These are phyloP conservation scores for Leptosomus discolor DNA, from an alignment of 2,113 vertebrate genomes.

Conservation along the genomic window DNA sequence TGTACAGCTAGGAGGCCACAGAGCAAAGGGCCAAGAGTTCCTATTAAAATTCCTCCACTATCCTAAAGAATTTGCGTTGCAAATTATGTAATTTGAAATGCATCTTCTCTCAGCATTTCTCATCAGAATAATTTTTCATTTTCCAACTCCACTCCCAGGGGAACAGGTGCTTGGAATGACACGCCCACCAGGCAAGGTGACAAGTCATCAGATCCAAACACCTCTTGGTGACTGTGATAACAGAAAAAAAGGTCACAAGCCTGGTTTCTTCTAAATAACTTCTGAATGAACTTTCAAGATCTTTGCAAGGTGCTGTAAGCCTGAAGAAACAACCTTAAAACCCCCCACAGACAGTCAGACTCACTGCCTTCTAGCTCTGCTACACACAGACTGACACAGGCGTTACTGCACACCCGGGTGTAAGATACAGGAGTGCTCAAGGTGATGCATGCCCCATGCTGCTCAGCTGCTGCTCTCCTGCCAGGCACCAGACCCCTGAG, in stretches of 20 bases:
- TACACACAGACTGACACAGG: no score
- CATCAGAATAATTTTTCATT: neutral
- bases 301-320: neutral
- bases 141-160: neutral
- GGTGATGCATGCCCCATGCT: accelerated
- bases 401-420: neutral
- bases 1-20: neutral
- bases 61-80: neutral
- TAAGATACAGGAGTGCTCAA: accelerated
- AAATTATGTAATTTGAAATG: neutral
- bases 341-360: neutral
- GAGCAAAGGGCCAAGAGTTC: neutral
- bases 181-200: neutral
- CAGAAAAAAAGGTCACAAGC: neutral
- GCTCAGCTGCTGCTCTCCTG: neutral
- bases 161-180: accelerated
- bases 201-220: neutral
- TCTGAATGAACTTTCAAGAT: neutral
- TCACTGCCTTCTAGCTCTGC: neutral
- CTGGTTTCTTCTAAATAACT: neutral
- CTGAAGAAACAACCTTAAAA: neutral
- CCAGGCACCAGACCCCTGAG: neutral
- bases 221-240: neutral
- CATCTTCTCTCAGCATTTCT: neutral
- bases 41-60: neutral